Evolutionary conservation across 2,113 vertebrate species (phyloP).

Genomic region (Corythoichthys intestinalis): DNA sequence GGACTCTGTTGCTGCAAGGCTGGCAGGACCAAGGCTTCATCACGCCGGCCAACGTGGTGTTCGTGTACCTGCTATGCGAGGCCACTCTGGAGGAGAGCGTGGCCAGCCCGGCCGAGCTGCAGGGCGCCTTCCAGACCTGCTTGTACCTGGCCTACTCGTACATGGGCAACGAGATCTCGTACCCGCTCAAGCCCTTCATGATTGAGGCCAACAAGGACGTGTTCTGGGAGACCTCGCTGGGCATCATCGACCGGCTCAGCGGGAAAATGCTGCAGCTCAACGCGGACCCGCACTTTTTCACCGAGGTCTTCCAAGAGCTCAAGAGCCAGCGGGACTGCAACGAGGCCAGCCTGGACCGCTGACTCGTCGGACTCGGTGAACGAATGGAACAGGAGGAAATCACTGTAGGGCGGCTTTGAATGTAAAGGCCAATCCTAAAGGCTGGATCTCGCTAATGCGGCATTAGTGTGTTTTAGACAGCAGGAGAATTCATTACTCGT

Average conservation of each 20-base stretch:
- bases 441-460: slow-evolving; percentile 27
- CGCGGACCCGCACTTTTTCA: slow-evolving; percentile 95
- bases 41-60: slow-evolving; percentile 93
- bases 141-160: slow-evolving; percentile 97
- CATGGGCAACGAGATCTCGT: slow-evolving; percentile 98
- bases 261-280: slow-evolving; percentile 94
- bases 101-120: slow-evolving; percentile 81
- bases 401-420: slow-evolving; percentile 31
- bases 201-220: slow-evolving; percentile 88
- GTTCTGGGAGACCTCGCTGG: slow-evolving; percentile 91
- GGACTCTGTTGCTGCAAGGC: slow-evolving; percentile 91
- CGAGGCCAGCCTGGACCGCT: slow-evolving; percentile 86
- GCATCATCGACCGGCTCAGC: slow-evolving; percentile 89
- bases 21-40: slow-evolving; percentile 99
- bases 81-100: slow-evolving; percentile 84
- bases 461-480: slow-evolving; percentile 41
- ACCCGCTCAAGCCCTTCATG: slow-evolving; percentile 96
- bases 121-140: slow-evolving; percentile 92
- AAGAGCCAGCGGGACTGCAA: slow-evolving; percentile 85
- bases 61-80: slow-evolving; percentile 91
- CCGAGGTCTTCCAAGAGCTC: slow-evolving; percentile 94
- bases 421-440: slow-evolving; percentile 17
- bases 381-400: slow-evolving; percentile 1
- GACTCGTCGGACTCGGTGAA: slow-evolving; percentile 33
- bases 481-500: slow-evolving; percentile 55